Conservation (phyloP, 2,113 vertebrate species). For the Vulpes lagopus region DNA sequence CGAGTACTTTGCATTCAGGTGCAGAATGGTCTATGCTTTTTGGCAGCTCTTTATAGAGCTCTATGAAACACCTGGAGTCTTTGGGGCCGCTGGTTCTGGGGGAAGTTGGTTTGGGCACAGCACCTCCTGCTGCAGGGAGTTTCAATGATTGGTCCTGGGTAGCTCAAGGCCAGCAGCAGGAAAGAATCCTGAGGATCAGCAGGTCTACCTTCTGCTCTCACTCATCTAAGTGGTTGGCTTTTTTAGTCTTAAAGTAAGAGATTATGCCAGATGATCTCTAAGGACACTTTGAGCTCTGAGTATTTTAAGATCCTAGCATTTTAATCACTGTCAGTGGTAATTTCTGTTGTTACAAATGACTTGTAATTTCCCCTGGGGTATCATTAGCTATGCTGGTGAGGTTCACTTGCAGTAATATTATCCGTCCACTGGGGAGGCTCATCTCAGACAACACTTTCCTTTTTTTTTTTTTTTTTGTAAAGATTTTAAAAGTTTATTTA, state of each 20-base stretch:
- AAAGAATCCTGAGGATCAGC: background rate
- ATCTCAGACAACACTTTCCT: background rate
- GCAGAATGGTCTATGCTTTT: background rate
- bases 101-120: background rate
- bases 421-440: background rate
- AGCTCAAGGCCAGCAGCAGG: background rate
- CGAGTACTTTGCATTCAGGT: background rate
- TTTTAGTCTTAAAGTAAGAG: background rate
- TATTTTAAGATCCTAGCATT: slow-evolving; percentile 36
- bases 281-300: background rate
- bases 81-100: background rate
- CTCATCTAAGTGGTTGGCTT: background rate
- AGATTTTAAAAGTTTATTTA: too few relatives aligned
- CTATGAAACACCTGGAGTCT: background rate
- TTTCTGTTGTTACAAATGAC: background rate
- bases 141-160: background rate
- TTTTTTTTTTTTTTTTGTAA: too few relatives aligned
- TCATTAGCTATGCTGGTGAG: background rate
- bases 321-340: slow-evolving; percentile 35
- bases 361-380: slow-evolving; percentile 25
- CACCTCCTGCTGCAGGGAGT: background rate
- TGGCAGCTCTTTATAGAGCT: background rate
- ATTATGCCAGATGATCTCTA: background rate
- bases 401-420: background rate
- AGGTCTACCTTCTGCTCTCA: background rate